Base-by-base conservation (phyloP, 1,140 invertebrate genomes). In the Solenopsis fugax region DNA sequence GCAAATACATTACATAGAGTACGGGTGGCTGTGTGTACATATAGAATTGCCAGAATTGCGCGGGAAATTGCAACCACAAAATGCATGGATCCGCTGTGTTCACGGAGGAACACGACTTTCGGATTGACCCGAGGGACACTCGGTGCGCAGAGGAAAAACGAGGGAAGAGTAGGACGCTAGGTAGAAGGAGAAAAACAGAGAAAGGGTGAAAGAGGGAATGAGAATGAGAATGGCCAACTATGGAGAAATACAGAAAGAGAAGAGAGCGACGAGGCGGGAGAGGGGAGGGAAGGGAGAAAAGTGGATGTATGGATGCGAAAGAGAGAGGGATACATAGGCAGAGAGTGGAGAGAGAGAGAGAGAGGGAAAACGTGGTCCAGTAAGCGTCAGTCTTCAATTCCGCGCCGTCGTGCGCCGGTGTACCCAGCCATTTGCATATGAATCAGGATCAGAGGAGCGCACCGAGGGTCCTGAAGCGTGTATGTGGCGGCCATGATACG, bases 391-490 rank as follows among this genome's bases (percentile, higher is more conserved):
- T 92, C 91, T 93, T 93, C 89, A 91, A 92, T 92, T 92, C 77
- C 82, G 91, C 90, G 65, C 65, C 86, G 85, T 73, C 76, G 89
- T 65, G 87, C 90, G 87, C 87, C 85, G 45, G 78, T 82, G 87
- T 94, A 93, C 91, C 89, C 91, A 85, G 85, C 86, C 89, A 94
- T 94, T 94, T 94, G 91, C 93, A 94, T 94, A 93, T 93, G 93
- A 94, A 94, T 94, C 92, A 93, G 92, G 93, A 94, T 94, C 91
- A 93, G 90, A 91, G 89, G 82, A 92, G 88, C 87, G 82, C 76
- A 84, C 88, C 88, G 89, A 85, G 89, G 87, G 80, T 87, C 90
- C 84, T 90, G 76, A 88, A 93, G 87, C 87, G 91, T 93, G 91
- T 92, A 93, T 91, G 92, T 90, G 92, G 88, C 87, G 86, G 86